These are phyloP conservation scores for Maniola jurtina DNA, from an alignment of 1,140 invertebrate species.

Conservation along the genomic window DNA sequence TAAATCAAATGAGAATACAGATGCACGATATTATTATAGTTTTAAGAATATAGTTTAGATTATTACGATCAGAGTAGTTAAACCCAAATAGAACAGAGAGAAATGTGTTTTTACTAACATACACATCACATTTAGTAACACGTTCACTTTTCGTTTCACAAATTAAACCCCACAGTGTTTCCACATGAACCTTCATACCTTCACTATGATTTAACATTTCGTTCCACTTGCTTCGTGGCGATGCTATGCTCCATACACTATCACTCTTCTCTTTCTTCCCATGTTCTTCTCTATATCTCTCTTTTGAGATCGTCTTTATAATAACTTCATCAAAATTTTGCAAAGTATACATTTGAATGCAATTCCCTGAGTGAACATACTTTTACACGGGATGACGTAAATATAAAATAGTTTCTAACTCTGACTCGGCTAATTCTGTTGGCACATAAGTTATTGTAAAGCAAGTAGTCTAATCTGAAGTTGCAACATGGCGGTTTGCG, in stretches of 20 bases:
- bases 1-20: constrained; percentile 10
- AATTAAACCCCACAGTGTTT: constrained; percentile 29
- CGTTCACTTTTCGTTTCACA: constrained; percentile 29
- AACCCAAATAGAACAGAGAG: not conserved
- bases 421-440: too few relatives aligned
- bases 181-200: constrained; percentile 38
- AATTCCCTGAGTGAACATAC: not conserved
- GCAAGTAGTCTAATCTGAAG: too few relatives aligned
- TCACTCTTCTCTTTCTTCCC: constrained; percentile 40
- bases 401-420: not conserved
- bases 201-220: constrained; percentile 58
- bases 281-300: constrained; percentile 26
- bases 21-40: constrained; percentile 21
- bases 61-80: constrained; percentile 4
- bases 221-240: constrained; percentile 72
- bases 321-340: constrained; percentile 18
- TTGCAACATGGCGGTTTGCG: too few relatives aligned
- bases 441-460: too few relatives aligned
- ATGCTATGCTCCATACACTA: constrained; percentile 65
- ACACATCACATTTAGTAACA: constrained; percentile 17
- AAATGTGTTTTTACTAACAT: constrained; percentile 5
- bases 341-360: constrained; percentile 27
- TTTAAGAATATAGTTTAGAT: constrained; percentile 10
- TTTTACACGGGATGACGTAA: too few relatives aligned
- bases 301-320: constrained; percentile 17